Conservation (phyloP, 92 coral and sea anemone species). For the Zoanthus sansibaricus region DNA sequence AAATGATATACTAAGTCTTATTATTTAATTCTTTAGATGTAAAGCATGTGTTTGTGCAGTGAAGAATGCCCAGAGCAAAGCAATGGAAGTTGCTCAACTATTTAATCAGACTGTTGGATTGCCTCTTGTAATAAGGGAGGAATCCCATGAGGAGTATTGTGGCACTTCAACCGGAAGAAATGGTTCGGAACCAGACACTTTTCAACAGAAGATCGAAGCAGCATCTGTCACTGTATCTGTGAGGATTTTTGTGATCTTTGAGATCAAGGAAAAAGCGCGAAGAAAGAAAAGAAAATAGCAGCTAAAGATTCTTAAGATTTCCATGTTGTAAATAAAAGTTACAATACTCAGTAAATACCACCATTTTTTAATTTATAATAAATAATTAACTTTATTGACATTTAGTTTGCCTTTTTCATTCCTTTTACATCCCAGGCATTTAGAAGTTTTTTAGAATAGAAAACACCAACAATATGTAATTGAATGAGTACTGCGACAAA, state of each 20-base stretch:
- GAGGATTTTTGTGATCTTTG: conserved; percentile 88
- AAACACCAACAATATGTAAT: conserved; percentile 84
- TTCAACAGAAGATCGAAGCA: conserved; percentile 73
- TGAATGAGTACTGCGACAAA: conserved; percentile 84
- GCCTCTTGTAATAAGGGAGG: conserved; percentile 89
- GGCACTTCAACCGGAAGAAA: conserved; percentile 57
- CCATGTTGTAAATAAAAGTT: too few relatives aligned
- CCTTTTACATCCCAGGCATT: conserved; percentile 90
- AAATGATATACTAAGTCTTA: background rate
- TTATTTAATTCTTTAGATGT: conserved; percentile 53
- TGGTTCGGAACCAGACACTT: conserved; percentile 58
- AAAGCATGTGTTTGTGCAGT: conserved; percentile 97
- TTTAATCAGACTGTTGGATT: conserved; percentile 91
- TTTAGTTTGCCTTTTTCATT: conserved; percentile 75
- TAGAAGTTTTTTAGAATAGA: conserved; percentile 84
- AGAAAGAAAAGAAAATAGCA: conserved; percentile 70
- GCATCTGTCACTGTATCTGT: conserved; percentile 90
- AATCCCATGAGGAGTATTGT: conserved; percentile 78
- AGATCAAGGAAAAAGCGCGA: conserved; percentile 81
- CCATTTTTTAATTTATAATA: too few relatives aligned
- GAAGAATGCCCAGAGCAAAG: conserved; percentile 93
- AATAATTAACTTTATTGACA: background rate
- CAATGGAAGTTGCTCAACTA: conserved; percentile 89
- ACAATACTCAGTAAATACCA: too few relatives aligned
- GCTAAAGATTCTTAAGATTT: too few relatives aligned